Percentiles rank a stretch among this genome's conserved stretches.
phyloP scores from a whole-genome alignment of 2,797 vertebrate species.

The Liasis olivaceus region DNA sequence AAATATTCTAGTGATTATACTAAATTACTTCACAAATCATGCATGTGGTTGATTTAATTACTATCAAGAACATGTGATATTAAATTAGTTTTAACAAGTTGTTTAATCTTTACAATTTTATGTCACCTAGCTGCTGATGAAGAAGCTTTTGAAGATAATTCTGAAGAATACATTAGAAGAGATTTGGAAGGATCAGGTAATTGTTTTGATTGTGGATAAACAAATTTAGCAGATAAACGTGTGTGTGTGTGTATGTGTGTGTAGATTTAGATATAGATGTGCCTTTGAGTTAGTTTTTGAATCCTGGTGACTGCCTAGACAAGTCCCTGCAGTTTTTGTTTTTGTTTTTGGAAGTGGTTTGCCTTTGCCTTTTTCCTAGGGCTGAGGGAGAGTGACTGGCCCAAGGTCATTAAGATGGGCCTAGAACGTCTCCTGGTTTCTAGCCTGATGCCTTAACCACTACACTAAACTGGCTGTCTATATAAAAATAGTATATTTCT shows the following conservation, averaged over 20 bases:
- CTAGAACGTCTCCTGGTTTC: no score
- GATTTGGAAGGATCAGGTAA: slow-evolving; percentile 98
- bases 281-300: no score
- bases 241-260: not conserved
- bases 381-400: no score
- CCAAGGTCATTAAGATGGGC: no score
- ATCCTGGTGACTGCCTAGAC: no score
- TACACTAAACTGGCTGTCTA: no score
- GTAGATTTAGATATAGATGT: no score
- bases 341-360: no score
- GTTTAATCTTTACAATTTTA: not conserved
- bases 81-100: not conserved
- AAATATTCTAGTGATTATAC: not conserved
- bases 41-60: not conserved
- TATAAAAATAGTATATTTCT: no score
- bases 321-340: no score
- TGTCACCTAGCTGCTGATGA: slow-evolving; percentile 89
- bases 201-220: slow-evolving; percentile 45
- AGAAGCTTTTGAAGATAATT: slow-evolving; percentile 99
- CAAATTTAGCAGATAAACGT: slow-evolving; percentile 30
- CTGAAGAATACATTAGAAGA: slow-evolving; percentile 96
- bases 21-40: not conserved
- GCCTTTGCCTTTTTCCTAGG: no score
- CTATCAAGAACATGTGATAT: not conserved
- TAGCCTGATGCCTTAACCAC: no score